These are phyloP conservation scores for Neodiprion virginianus DNA, from an alignment of 1,140 invertebrate genomes.

Conservation along the genomic window DNA sequence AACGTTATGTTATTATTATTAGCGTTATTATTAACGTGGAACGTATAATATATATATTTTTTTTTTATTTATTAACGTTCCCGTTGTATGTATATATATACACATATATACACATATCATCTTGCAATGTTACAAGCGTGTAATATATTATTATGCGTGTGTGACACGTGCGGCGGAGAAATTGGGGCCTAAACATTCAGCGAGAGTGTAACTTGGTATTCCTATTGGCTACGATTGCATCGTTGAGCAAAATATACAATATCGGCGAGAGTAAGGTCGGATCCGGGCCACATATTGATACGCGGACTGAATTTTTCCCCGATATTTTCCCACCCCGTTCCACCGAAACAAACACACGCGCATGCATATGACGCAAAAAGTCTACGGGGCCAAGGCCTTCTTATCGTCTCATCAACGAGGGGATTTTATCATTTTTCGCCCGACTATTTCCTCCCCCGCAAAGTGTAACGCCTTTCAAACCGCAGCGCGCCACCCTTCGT, in stretches of 20 bases:
- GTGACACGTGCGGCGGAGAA: not conserved
- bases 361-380: not conserved
- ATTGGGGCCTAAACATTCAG: not conserved
- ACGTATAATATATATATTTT: too few species aligned
- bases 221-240: slow-evolving; percentile 1
- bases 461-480: too few species aligned
- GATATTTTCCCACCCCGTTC: not conserved
- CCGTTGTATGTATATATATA: too few species aligned
- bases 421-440: not conserved
- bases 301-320: not conserved
- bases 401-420: not conserved
- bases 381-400: not conserved
- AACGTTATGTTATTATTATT: too few species aligned
- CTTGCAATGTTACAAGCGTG: too few species aligned
- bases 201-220: not conserved
- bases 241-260: not conserved
- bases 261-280: not conserved
- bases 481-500: too few species aligned
- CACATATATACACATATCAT: too few species aligned
- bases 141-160: not conserved
- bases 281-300: not conserved
- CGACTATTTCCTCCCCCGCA: not conserved
- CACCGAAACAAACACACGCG: not conserved
- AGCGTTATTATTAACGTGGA: too few species aligned
- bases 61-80: too few species aligned